Conservation (phyloP, 2,797 vertebrate genomes). For the Rhinatrema bivittatum region DNA sequence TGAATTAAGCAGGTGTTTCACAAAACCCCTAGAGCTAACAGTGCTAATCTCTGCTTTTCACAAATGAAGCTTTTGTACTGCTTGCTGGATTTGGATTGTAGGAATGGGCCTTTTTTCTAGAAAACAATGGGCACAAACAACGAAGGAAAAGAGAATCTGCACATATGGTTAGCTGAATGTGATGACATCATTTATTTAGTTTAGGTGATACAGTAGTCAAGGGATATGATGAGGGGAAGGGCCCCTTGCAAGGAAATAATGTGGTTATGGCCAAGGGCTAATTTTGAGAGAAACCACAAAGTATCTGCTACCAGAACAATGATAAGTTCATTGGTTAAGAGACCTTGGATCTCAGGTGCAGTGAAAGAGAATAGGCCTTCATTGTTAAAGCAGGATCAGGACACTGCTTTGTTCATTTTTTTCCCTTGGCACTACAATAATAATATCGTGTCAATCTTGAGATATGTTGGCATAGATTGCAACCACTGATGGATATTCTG, state of each 20-base stretch:
- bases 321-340: slow-evolving; percentile 32
- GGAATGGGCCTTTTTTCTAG: slow-evolving; percentile 20
- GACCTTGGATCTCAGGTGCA: slow-evolving; percentile 48
- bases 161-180: slow-evolving; percentile 19
- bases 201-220: slow-evolving; percentile 27
- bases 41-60: slow-evolving; percentile 34
- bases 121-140: slow-evolving; percentile 33
- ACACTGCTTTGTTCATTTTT: slow-evolving; percentile 42
- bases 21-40: slow-evolving; percentile 23
- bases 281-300: slow-evolving; percentile 27
- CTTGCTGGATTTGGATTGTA: slow-evolving; percentile 23
- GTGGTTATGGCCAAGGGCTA: background rate
- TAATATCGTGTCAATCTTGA: slow-evolving; percentile 58
- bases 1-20: slow-evolving; percentile 44
- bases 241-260: slow-evolving; percentile 20
- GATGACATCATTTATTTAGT: slow-evolving; percentile 40
- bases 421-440: slow-evolving; percentile 47
- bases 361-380: slow-evolving; percentile 51
- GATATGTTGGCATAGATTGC: slow-evolving; percentile 41
- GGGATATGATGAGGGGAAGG: slow-evolving; percentile 19
- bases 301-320: slow-evolving; percentile 37
- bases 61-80: slow-evolving; percentile 45
- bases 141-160: slow-evolving; percentile 8
- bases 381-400: slow-evolving; percentile 52
- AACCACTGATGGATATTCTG: slow-evolving; percentile 45